These are phyloP conservation scores for Orycteropus afer DNA, from an alignment of 2,113 vertebrate genomes.

Conservation along the genomic window DNA sequence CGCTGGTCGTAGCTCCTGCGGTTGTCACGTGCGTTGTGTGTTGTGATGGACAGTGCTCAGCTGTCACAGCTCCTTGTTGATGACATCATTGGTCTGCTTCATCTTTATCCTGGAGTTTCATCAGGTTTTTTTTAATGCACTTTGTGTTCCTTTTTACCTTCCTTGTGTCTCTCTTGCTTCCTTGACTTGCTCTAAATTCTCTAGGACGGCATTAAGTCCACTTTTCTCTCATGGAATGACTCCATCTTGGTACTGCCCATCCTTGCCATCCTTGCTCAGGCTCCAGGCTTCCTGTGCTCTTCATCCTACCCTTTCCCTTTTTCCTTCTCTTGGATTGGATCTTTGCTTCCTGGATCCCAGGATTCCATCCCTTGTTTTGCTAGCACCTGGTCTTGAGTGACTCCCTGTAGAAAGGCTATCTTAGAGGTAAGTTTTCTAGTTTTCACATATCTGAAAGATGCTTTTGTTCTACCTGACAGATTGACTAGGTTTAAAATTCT, in stretches of 20 bases:
- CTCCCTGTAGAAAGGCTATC: slow-evolving; percentile 19
- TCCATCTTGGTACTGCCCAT: background rate
- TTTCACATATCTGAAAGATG: slow-evolving; percentile 27
- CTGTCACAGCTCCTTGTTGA: background rate
- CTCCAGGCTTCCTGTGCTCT: background rate
- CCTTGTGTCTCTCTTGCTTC: background rate
- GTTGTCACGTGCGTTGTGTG: background rate
- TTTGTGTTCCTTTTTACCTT: slow-evolving; percentile 3
- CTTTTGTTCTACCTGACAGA: background rate
- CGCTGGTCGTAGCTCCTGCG: background rate
- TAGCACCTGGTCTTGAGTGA: background rate
- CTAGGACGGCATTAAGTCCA: background rate
- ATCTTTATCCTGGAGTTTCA: background rate
- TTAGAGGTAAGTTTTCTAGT: slow-evolving; percentile 22
- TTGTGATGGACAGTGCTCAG: background rate
- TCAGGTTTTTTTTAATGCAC: background rate
- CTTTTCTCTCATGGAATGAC: background rate
- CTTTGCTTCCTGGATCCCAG: background rate
- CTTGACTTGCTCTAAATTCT: background rate
- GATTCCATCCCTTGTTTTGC: slow-evolving; percentile 37
- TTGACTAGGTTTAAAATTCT: background rate
- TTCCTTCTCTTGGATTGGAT: background rate
- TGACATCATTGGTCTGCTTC: background rate
- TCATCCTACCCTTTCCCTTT: background rate
- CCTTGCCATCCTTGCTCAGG: background rate